A percentile compares a stretch with the other conserved stretches of the same genome.
Conservation (phyloP, 2,888 invertebrate species). For the Mimachlamys varia region DNA sequence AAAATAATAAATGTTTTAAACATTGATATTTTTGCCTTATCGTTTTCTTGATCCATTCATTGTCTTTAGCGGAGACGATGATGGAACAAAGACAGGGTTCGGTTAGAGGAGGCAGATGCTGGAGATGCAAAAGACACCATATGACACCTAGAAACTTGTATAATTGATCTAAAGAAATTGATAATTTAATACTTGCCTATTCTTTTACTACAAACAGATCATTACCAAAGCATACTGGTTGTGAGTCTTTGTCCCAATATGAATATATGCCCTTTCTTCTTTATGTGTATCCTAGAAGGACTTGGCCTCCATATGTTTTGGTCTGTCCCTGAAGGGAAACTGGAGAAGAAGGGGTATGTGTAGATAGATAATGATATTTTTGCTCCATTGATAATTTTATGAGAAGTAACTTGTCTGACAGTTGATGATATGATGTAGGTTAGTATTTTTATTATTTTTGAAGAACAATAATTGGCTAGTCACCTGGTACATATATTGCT, state of each 20-base stretch:
- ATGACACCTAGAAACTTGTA: conserved; percentile 32
- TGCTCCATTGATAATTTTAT: conserved; percentile 26
- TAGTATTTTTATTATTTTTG: conserved; percentile 11
- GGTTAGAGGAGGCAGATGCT: conserved; percentile 31
- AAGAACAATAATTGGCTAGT: conserved; percentile 36
- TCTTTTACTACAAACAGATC: conserved; percentile 24
- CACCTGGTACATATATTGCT: conserved; percentile 23
- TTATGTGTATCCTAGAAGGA: background rate
- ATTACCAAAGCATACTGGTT: conserved; percentile 36
- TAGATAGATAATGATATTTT: conserved; percentile 18
- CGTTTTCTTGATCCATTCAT: conserved; percentile 31
- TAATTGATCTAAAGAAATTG: conserved; percentile 16
- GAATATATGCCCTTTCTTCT: background rate
- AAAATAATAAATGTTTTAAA: conserved; percentile 34
- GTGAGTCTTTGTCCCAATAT: conserved; percentile 35
- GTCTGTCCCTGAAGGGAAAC: background rate
- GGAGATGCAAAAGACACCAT: conserved; percentile 31
- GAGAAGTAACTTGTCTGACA: background rate
- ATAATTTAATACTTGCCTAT: background rate
- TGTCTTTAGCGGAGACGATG: background rate
- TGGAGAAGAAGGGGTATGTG: background rate
- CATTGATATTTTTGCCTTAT: conserved; percentile 29
- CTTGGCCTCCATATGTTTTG: conserved; percentile 13
- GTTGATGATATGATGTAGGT: conserved; percentile 27
- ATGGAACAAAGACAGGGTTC: conserved; percentile 19